Conservation (phyloP, 2,113 vertebrate genomes). For the Scomber japonicus region DNA sequence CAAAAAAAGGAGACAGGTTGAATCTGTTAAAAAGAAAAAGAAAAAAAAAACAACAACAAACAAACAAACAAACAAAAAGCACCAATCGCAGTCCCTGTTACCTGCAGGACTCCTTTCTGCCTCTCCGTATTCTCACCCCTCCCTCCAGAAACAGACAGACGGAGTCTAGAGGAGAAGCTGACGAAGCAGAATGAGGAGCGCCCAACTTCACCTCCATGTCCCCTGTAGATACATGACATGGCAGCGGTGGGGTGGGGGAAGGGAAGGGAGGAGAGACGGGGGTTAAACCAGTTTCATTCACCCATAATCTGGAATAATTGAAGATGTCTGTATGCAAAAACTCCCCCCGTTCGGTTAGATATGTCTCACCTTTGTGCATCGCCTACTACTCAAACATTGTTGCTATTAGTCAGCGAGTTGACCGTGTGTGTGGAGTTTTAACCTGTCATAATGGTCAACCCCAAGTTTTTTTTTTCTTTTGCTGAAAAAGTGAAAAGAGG, state of each 20-base stretch:
- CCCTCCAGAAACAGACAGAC: constrained; percentile 22
- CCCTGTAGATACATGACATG: not conserved
- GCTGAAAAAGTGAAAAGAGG: constrained; percentile 37
- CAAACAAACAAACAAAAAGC: constrained; percentile 55
- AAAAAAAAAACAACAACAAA: not conserved
- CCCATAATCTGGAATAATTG: constrained; percentile 57
- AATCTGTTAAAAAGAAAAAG: constrained; percentile 46
- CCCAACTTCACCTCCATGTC: not conserved
- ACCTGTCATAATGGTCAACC: constrained; percentile 7
- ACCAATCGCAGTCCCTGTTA: constrained; percentile 70
- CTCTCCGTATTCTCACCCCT: not conserved
- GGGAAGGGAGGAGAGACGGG: not conserved
- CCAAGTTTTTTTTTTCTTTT: constrained; percentile 1
- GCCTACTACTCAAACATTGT: constrained; percentile 16
- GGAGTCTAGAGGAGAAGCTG: constrained; percentile 22
- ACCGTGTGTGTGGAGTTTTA: not conserved
- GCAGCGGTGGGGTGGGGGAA: not conserved
- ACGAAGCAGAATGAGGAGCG: not conserved
- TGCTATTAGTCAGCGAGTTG: constrained; percentile 9
- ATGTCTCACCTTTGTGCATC: constrained; percentile 12
- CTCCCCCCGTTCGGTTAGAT: constrained; percentile 4
- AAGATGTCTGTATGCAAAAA: constrained; percentile 49
- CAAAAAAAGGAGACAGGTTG: constrained; percentile 68
- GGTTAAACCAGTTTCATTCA: not conserved
- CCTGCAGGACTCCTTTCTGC: constrained; percentile 31